Percentiles rank a stretch among this genome's conserved stretches.
Conservation (phyloP, 2,888 invertebrate species). For the Steromphala cineraria region DNA sequence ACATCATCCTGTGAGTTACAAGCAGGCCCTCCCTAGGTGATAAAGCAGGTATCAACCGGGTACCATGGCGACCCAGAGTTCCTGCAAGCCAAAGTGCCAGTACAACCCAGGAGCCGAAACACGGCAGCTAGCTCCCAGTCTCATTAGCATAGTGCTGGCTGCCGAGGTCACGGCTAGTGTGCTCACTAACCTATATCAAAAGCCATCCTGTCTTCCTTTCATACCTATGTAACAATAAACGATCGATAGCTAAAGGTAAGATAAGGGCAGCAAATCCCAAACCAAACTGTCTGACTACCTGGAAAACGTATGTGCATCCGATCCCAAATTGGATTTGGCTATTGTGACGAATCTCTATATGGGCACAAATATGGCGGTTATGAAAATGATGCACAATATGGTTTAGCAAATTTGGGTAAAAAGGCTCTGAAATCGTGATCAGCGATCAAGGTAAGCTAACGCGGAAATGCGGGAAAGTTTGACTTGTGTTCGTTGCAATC, state of each 20-base stretch:
- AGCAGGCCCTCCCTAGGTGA: too few relatives aligned
- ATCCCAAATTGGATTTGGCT: background rate
- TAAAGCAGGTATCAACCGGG: too few relatives aligned
- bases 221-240: slow-evolving; percentile 24
- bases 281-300: background rate
- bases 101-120: background rate
- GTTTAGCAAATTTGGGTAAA: slow-evolving; percentile 33
- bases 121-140: slow-evolving; percentile 9
- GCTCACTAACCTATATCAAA: slow-evolving; percentile 24
- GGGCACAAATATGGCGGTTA: slow-evolving; percentile 47
- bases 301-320: background rate
- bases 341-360: slow-evolving; percentile 26
- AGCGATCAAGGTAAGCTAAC: slow-evolving; percentile 18
- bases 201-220: slow-evolving; percentile 3
- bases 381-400: slow-evolving; percentile 41
- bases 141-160: slow-evolving; percentile 35
- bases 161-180: slow-evolving; percentile 32
- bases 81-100: too few relatives aligned
- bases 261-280: background rate
- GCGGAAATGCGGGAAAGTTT: background rate
- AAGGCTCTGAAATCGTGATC: slow-evolving; percentile 1
- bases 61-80: too few relatives aligned
- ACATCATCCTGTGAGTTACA: too few relatives aligned
- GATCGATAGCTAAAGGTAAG: slow-evolving; percentile 23
- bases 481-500: background rate